phyloP scores from a whole-genome alignment of 1,140 invertebrate species.

The Ceratosolen solmsi region DNA sequence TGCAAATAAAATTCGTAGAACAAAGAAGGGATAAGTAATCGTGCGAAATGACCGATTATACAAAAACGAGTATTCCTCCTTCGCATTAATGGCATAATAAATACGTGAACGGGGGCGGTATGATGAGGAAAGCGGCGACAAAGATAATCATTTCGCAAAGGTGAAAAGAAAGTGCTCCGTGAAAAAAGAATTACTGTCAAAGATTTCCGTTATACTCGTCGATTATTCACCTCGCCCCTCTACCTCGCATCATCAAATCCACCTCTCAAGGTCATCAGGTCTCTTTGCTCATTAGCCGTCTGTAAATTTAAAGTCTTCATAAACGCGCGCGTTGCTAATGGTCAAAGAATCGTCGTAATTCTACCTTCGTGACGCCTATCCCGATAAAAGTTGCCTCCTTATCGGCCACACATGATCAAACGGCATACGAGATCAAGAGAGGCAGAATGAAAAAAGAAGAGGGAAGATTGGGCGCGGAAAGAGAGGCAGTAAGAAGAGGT shows the following conservation, averaged over 20 bases:
- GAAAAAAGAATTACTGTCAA: background rate
- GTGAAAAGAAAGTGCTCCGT: background rate
- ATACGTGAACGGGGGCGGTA: background rate
- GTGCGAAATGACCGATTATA: background rate
- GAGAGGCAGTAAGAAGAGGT: background rate
- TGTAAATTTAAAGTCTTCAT: conserved; percentile 23
- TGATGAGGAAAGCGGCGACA: background rate
- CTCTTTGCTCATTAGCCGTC: background rate
- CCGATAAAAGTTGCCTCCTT: conserved; percentile 21
- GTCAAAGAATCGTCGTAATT: background rate
- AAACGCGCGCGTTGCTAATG: conserved; percentile 3
- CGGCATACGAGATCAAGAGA: background rate
- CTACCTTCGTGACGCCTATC: background rate
- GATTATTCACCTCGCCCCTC: background rate
- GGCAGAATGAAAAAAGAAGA: background rate
- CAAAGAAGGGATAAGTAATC: background rate
- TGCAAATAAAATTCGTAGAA: too few species aligned
- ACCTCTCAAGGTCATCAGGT: background rate
- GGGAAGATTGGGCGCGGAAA: too few species aligned
- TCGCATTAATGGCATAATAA: background rate
- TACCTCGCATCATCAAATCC: background rate
- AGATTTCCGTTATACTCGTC: background rate
- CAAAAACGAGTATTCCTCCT: background rate
- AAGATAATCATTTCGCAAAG: background rate
- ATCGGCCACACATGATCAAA: conserved; percentile 20